phyloP scores from a whole-genome alignment of 2,113 vertebrate species.

The Hippocampus comes region DNA sequence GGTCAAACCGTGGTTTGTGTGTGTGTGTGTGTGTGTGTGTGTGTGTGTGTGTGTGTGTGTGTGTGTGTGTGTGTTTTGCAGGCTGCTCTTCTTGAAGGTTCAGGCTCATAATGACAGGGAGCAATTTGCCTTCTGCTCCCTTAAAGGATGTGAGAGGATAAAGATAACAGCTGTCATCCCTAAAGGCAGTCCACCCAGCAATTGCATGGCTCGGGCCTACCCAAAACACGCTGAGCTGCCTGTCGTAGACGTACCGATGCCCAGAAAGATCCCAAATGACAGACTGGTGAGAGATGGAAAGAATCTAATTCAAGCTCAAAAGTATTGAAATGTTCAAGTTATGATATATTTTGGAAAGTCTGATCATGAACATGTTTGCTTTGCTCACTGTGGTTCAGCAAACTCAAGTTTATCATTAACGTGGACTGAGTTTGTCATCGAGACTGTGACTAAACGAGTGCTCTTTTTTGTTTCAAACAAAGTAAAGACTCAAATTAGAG shows the following conservation, averaged over 20 bases:
- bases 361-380: background rate
- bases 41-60: background rate
- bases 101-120: slow-evolving; percentile 85
- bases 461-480: background rate
- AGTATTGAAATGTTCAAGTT: background rate
- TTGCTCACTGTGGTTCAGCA: background rate
- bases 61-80: slow-evolving; percentile 41
- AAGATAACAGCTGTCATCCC: slow-evolving; percentile 87
- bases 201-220: slow-evolving; percentile 84
- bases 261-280: slow-evolving; percentile 73
- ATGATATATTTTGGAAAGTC: background rate
- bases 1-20: background rate
- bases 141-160: slow-evolving; percentile 88
- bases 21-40: background rate
- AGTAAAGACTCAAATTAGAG: background rate
- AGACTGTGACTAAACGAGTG: background rate
- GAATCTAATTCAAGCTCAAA: too few species aligned
- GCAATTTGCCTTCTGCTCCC: slow-evolving; percentile 88
- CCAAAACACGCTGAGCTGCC: slow-evolving; percentile 82
- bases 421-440: background rate
- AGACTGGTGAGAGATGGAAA: slow-evolving; percentile 75
- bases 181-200: slow-evolving; percentile 73
- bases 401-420: background rate
- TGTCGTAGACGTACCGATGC: slow-evolving; percentile 87
- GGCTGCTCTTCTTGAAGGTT: slow-evolving; percentile 88